Evolutionary conservation across 2,888 invertebrate species (phyloP), one percentile per base, ranked within the genome.

Genomic region (Lordiphosa andalusiaca): DNA sequence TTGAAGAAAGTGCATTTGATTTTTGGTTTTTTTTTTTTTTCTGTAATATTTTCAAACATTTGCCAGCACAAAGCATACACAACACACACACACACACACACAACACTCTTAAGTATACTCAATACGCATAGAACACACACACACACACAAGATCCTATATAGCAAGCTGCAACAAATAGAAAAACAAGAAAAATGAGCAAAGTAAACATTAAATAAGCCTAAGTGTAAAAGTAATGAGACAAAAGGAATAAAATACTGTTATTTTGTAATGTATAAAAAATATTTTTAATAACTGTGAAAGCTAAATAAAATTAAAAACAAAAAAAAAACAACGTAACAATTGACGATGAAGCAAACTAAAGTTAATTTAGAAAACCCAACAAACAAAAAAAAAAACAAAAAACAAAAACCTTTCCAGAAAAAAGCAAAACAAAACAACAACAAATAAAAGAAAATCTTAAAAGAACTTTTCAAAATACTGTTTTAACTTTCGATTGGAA

Each of bases 251-350:
- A 85, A 84, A 80, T 78, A 85, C 88, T 88, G 87, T 89, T 89
- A 88, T 89, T 88, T 88, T 88, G 86, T 88, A 89, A 86, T 89
- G 88, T 89, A 88, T 87, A 88, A 88, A 76, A 76, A 88, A 86
- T 87, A 88, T 88, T 88, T 88, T 88, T 88, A 88, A 87, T 88
- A 88, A 88, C 88, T 88, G 89, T 88, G 88, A 88, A 88, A 88
- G 88, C 88, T 88, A 87, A 88, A 87, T 87, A 87, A 87, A 88
- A 87, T 86, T 86, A 83, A 87, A 84, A 84, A 67, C 67, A 75
- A 76, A 69, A 60, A 75, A 76, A 69, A 60, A 71, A 69, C 62
- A 60, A 69, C 62, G 57, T 67, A 73, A 69, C 64, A 67, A 66
- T 73, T 72, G 71, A 73, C 63, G 68, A 69, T 68, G 68, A 58